Percentiles rank a stretch among this genome's conserved stretches.
Conservation (phyloP, 2,888 invertebrate genomes). For the Heliconius aoede region DNA sequence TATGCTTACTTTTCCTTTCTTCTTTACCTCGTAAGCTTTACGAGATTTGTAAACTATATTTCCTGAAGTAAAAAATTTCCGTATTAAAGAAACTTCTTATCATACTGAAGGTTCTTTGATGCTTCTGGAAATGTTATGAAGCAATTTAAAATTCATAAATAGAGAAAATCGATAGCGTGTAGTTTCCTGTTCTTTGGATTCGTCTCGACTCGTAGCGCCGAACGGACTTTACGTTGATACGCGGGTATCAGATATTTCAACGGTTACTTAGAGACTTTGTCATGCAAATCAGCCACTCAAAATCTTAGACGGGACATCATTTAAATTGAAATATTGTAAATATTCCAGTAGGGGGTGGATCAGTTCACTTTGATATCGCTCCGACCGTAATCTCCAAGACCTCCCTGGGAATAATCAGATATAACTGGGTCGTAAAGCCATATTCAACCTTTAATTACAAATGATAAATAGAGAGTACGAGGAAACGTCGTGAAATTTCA, state of each 20-base stretch:
- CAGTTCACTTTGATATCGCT: slow-evolving; percentile 42
- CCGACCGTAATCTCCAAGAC: slow-evolving; percentile 37
- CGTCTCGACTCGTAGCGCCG: slow-evolving; percentile 35
- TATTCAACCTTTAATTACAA: slow-evolving; percentile 21
- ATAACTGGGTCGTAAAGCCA: slow-evolving; percentile 29
- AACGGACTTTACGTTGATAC: slow-evolving; percentile 46
- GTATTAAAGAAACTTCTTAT: slow-evolving; percentile 27
- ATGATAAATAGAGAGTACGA: slow-evolving; percentile 28
- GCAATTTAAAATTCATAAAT: slow-evolving; percentile 54
- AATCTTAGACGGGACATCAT: slow-evolving; percentile 62
- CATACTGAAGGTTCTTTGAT: slow-evolving; percentile 18
- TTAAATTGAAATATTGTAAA: slow-evolving; percentile 74
- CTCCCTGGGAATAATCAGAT: slow-evolving; percentile 35
- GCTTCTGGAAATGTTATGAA: slow-evolving; percentile 32
- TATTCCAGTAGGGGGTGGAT: slow-evolving; percentile 61
- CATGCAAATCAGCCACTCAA: slow-evolving; percentile 77
- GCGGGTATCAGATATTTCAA: slow-evolving; percentile 61
- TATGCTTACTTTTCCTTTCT: slow-evolving; percentile 62
- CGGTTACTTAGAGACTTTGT: slow-evolving; percentile 74
- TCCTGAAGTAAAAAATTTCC: slow-evolving; percentile 18
- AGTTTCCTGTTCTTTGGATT: slow-evolving; percentile 49
- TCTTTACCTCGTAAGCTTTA: slow-evolving; percentile 27
- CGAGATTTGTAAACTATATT: slow-evolving; percentile 27
- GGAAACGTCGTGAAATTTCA: neutral
- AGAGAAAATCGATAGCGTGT: slow-evolving; percentile 50